These are phyloP conservation scores for Cavia porcellus DNA, from an alignment of 2,113 vertebrate genomes.

Conservation along the genomic window DNA sequence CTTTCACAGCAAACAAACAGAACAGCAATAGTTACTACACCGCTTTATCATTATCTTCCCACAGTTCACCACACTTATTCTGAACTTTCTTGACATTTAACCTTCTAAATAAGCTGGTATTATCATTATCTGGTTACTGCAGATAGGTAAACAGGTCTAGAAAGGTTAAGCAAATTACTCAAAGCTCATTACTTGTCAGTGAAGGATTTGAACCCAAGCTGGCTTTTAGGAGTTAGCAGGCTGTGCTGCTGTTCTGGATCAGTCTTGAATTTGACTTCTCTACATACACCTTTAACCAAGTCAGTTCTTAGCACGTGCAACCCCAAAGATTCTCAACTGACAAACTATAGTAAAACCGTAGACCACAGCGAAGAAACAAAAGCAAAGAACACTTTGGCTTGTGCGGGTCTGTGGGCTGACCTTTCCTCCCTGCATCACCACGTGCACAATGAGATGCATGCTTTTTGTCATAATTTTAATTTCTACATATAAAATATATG, in stretches of 20 bases:
- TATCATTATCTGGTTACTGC: conserved; percentile 28
- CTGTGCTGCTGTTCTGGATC: background rate
- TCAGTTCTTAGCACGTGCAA: background rate
- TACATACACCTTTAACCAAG: background rate
- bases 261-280: background rate
- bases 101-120: background rate
- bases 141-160: background rate
- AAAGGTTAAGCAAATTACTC: background rate
- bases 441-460: background rate
- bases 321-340: background rate
- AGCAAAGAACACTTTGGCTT: background rate
- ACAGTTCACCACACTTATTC: background rate
- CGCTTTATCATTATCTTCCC: background rate
- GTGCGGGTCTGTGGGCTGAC: background rate
- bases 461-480: background rate
- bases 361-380: background rate
- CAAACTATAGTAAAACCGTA: background rate
- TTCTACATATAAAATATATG: background rate
- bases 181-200: background rate
- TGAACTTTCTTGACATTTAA: background rate
- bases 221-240: background rate
- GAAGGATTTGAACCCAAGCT: background rate
- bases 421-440: background rate
- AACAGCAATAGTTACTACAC: background rate
- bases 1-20: background rate